These are phyloP conservation scores for Pecten maximus DNA, from an alignment of 2,888 invertebrate genomes.

Conservation along the genomic window DNA sequence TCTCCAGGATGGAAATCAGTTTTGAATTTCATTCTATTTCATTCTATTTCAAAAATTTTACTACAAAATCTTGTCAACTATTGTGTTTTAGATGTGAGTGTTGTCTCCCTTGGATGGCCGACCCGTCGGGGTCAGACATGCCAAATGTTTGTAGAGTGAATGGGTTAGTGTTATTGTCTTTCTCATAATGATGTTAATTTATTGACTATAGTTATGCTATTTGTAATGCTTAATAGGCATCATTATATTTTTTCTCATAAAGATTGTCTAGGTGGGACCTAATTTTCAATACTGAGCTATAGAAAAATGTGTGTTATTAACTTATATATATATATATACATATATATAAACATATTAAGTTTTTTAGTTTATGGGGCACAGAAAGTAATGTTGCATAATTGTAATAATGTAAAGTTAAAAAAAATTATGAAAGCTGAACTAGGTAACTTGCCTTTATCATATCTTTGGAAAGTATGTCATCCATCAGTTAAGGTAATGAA, in stretches of 20 bases:
- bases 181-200: neutral
- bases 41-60: neutral
- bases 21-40: neutral
- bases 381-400: neutral
- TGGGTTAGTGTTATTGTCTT: neutral
- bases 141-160: neutral
- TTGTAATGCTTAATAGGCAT: neutral
- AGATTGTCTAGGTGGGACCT: neutral
- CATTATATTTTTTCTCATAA: neutral
- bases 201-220: neutral
- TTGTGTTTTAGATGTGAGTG: neutral
- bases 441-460: neutral
- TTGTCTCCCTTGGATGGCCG: neutral
- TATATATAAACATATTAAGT: neutral
- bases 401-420: neutral
- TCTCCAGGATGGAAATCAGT: neutral
- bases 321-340: neutral
- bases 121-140: neutral
- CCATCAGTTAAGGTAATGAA: no score
- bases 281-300: neutral
- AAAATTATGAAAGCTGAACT: neutral
- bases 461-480: neutral
- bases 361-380: neutral
- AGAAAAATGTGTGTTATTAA: neutral
- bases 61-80: neutral